phyloP scores from a whole-genome alignment of 2,797 vertebrate genomes.

The Anomalospiza imberbis region DNA sequence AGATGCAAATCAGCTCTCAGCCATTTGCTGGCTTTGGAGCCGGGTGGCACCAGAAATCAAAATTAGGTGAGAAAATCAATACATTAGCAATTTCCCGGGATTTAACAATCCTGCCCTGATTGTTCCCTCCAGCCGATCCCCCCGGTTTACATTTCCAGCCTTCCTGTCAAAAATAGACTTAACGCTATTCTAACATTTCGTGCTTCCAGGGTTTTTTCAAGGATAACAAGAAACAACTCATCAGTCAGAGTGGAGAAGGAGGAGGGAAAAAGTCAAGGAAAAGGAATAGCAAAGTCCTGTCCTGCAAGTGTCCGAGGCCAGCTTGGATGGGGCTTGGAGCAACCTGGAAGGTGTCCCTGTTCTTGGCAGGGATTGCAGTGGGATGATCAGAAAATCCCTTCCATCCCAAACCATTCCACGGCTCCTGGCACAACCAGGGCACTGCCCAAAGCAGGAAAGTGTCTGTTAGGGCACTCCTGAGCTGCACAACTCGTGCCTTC shows the following conservation, averaged over 20 bases:
- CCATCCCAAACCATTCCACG: neutral
- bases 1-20: constrained; percentile 38
- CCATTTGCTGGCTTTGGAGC: neutral
- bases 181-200: constrained; percentile 59
- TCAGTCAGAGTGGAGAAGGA: constrained; percentile 24
- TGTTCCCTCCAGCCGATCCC: neutral
- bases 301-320: neutral
- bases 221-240: constrained; percentile 63
- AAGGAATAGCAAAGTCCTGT: neutral
- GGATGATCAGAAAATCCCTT: neutral
- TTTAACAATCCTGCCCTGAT: constrained; percentile 64
- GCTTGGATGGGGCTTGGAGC: rapidly evolving
- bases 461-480: neutral
- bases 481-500: neutral
- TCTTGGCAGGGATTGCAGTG: neutral
- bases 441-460: neutral
- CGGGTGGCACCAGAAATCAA: constrained; percentile 33
- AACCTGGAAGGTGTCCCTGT: neutral
- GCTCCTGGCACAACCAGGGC: neutral
- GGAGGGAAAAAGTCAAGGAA: neutral
- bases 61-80: constrained; percentile 72
- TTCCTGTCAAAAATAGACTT: constrained; percentile 70
- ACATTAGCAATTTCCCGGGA: constrained; percentile 64
- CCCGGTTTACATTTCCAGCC: constrained; percentile 60
- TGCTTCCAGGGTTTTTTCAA: constrained; percentile 33